A percentile compares a stretch with the other conserved stretches of the same genome.
phyloP scores from a whole-genome alignment of 35 echinoderm and acorn worm species.

The Hemicentrotus pulcherrimus region DNA sequence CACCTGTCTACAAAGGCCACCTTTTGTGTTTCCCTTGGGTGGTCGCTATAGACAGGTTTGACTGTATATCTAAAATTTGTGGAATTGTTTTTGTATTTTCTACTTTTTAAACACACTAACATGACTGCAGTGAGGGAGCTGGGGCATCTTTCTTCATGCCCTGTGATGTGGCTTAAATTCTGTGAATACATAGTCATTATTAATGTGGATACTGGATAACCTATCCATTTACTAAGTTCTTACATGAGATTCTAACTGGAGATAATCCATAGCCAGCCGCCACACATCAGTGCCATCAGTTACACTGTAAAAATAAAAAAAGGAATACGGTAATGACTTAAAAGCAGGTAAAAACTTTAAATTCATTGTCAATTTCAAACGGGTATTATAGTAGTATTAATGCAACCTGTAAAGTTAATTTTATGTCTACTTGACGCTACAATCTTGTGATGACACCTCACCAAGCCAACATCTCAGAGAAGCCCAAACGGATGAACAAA shows the following conservation, averaged over 20 bases:
- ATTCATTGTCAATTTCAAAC: background rate
- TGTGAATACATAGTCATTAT: too few species aligned
- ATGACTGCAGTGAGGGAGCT: too few species aligned
- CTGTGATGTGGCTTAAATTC: too few species aligned
- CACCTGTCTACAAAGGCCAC: too few species aligned
- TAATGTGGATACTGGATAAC: background rate
- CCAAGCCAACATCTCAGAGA: background rate
- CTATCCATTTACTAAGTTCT: background rate
- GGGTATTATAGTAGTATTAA: background rate
- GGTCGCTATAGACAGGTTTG: too few species aligned
- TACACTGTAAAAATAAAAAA: background rate
- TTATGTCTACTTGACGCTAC: background rate
- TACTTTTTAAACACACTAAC: too few species aligned
- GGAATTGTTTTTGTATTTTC: too few species aligned
- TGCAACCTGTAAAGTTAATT: background rate
- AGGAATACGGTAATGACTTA: background rate
- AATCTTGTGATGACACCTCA: background rate
- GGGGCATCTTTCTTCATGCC: too few species aligned
- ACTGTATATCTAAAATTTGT: too few species aligned
- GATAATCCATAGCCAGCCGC: background rate
- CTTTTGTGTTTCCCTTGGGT: too few species aligned
- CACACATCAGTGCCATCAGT: constrained; percentile 26
- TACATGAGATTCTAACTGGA: constrained; percentile 30
- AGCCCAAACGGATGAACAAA: background rate
- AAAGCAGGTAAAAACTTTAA: background rate